Percentiles rank a stretch among this genome's conserved stretches.
Evolutionary conservation across 2,113 vertebrate genomes (phyloP).

Genomic region (Zapornia atra): DNA sequence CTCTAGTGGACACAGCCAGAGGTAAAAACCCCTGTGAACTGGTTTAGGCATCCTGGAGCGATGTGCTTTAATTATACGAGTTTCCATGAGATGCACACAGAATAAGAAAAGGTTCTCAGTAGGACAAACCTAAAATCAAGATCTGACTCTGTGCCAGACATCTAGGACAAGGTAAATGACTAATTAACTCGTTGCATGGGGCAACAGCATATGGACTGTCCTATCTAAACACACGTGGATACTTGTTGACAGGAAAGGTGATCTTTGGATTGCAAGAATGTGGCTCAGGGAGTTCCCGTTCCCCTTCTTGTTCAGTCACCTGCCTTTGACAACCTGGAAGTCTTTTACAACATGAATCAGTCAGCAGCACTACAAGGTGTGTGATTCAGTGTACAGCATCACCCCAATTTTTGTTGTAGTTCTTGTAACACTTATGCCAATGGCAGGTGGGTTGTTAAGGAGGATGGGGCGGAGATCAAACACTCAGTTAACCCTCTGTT

Average conservation of each 20-base stretch:
- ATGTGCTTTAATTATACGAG: slow-evolving; percentile 22
- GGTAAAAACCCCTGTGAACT: slow-evolving; percentile 33
- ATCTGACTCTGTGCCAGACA: slow-evolving; percentile 8
- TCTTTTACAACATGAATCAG: background rate
- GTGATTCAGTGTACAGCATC: background rate
- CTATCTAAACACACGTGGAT: background rate
- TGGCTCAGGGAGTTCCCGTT: slow-evolving; percentile 4
- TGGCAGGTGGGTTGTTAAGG: background rate
- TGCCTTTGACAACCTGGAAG: background rate
- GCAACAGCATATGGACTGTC: background rate
- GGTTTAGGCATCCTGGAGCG: slow-evolving; percentile 38
- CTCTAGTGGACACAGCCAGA: background rate
- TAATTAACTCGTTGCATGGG: background rate
- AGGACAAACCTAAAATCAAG: background rate
- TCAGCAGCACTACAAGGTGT: background rate
- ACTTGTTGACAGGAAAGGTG: background rate
- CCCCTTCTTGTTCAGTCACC: background rate
- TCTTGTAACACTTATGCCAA: background rate
- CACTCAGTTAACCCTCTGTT: background rate
- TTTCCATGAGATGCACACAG: background rate
- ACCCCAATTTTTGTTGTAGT: background rate
- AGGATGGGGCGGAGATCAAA: background rate
- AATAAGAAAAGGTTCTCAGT: slow-evolving; percentile 43
- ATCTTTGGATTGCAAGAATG: slow-evolving; percentile 1
- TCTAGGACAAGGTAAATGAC: background rate